Conservation (phyloP, 2,797 vertebrate species). For the Atherinosoma microstoma region DNA sequence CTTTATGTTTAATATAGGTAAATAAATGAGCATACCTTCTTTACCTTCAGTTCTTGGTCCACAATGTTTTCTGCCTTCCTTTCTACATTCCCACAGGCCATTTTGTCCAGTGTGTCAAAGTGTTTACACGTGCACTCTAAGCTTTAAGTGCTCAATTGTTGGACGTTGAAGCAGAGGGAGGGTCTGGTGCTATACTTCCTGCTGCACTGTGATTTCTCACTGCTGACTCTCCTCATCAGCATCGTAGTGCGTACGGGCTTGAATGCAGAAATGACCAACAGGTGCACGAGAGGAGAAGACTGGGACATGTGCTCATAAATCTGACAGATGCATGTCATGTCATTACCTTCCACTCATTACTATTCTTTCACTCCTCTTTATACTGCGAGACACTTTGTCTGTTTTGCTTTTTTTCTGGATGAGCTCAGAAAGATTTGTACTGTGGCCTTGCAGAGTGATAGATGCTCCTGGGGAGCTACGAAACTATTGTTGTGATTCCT, state of each 20-base stretch:
- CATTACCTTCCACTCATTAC: constrained; percentile 77
- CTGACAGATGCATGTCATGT: constrained; percentile 74
- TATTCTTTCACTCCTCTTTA: constrained; percentile 70
- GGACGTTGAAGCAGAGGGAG: constrained; percentile 45
- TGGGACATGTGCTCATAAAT: constrained; percentile 65
- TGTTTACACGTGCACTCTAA: neutral
- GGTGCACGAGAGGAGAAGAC: constrained; percentile 52
- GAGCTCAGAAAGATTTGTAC: constrained; percentile 66
- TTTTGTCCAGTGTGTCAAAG: no score
- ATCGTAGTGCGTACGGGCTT: constrained; percentile 37
- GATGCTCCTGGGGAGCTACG: constrained; percentile 57
- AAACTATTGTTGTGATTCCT: constrained; percentile 50
- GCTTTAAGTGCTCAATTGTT: constrained; percentile 40
- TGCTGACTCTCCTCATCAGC: constrained; percentile 66
- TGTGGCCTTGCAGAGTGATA: constrained; percentile 66
- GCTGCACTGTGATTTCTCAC: constrained; percentile 57
- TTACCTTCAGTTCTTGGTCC: neutral
- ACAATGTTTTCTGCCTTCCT: neutral
- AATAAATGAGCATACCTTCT: neutral
- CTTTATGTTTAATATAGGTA: neutral
- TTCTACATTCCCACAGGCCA: no score
- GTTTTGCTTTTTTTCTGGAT: constrained; percentile 52
- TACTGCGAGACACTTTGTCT: constrained; percentile 53
- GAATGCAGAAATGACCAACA: constrained; percentile 46
- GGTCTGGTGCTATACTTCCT: constrained; percentile 37